phyloP scores from a whole-genome alignment of 2,888 invertebrate genomes.

The Drosophila macrospina region DNA sequence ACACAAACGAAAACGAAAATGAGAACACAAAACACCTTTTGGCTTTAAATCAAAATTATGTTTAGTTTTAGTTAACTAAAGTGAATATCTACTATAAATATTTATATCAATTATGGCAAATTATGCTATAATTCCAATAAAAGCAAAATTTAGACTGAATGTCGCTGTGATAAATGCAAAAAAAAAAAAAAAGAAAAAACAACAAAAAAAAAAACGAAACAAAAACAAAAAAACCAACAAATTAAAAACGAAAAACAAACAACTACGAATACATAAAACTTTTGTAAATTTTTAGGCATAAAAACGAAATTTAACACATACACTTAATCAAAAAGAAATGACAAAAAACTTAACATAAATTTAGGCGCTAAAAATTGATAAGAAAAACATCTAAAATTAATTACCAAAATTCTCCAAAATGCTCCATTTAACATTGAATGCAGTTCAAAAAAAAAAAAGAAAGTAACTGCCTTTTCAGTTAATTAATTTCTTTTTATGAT shows the following conservation, averaged over 20 bases:
- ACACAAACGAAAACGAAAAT: slow-evolving; percentile 17
- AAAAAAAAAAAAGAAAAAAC: slow-evolving; percentile 39
- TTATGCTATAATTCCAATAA: slow-evolving; percentile 84
- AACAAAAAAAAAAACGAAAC: too few species aligned
- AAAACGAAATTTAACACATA: slow-evolving; percentile 40
- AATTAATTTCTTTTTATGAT: not conserved
- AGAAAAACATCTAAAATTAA: slow-evolving; percentile 31
- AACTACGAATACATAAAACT: slow-evolving; percentile 75
- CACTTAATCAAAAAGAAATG: slow-evolving; percentile 26
- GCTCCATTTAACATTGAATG: slow-evolving; percentile 51
- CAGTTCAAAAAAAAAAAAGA: slow-evolving; percentile 4
- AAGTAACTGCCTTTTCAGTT: slow-evolving; percentile 22
- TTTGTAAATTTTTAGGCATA: slow-evolving; percentile 83
- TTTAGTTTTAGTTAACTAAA: slow-evolving; percentile 74
- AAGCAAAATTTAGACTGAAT: slow-evolving; percentile 85
- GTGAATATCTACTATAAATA: slow-evolving; percentile 59
- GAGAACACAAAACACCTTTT: slow-evolving; percentile 65
- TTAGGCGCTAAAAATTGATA: slow-evolving; percentile 77
- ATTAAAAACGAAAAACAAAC: slow-evolving; percentile 31
- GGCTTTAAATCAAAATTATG: slow-evolving; percentile 80
- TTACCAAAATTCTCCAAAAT: slow-evolving; percentile 54
- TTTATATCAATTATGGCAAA: slow-evolving; percentile 79
- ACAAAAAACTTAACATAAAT: slow-evolving; percentile 65
- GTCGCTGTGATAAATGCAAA: slow-evolving; percentile 84
- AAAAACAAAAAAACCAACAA: slow-evolving; percentile 8